Conservation (phyloP, 2,113 vertebrate genomes). For the Phodopus roborovskii region DNA sequence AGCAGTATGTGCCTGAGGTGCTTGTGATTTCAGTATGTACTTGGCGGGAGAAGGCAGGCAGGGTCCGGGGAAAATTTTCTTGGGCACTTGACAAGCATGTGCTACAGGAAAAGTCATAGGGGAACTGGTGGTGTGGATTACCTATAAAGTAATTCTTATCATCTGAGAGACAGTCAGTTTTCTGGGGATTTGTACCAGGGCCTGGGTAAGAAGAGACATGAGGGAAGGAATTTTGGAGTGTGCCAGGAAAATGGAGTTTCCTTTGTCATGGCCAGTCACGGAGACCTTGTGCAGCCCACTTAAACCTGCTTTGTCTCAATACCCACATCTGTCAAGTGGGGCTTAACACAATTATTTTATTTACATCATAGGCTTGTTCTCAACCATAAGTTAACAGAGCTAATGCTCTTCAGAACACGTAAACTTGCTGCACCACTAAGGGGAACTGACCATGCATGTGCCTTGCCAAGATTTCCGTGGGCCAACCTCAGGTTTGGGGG, state of each 20-base stretch:
- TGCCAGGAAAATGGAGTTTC: background rate
- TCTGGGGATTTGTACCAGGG: background rate
- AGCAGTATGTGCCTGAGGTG: background rate
- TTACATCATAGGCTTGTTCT: constrained; percentile 57
- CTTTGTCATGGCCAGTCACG: background rate
- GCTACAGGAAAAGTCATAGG: background rate
- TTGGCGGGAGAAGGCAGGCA: background rate
- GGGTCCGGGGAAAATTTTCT: background rate
- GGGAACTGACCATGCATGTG: background rate
- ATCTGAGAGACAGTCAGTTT: background rate
- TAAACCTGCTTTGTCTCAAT: constrained; percentile 23
- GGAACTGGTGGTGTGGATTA: constrained; percentile 39
- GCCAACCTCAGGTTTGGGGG: background rate
- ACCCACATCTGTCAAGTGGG: constrained; percentile 30
- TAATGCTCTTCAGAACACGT: constrained; percentile 17
- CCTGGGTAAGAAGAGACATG: background rate
- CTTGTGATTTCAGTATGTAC: constrained; percentile 12
- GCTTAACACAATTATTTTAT: constrained; percentile 57
- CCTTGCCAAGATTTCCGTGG: background rate
- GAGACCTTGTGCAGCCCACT: background rate
- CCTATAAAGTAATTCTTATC: constrained; percentile 51
- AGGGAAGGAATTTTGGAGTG: background rate
- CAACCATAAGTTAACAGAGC: constrained; percentile 7
- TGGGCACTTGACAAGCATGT: background rate
- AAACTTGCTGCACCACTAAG: background rate